Evolutionary conservation across 1,140 invertebrate species (phyloP).

Genomic region (Proctacanthus coquilletti): DNA sequence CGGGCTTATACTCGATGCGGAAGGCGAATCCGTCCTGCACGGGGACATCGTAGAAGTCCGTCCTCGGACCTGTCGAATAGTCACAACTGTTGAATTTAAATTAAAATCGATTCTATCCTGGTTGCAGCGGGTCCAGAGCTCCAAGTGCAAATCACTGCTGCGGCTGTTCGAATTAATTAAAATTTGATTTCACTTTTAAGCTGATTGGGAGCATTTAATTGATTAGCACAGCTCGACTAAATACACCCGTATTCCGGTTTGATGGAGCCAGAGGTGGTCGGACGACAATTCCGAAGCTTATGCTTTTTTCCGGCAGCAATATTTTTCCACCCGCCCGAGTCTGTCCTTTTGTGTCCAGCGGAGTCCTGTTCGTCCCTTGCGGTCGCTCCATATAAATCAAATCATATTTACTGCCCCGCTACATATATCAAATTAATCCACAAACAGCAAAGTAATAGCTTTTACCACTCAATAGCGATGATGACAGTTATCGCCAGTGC

Average conservation of each 20-base stretch:
- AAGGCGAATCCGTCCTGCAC: neutral
- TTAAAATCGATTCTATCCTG: neutral
- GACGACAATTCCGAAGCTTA: too few species aligned
- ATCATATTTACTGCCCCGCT: neutral
- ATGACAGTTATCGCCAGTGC: neutral
- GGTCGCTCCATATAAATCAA: neutral
- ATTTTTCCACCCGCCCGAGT: too few species aligned
- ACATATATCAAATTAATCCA: conserved; percentile 1
- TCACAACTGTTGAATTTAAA: neutral
- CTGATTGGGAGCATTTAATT: conserved; percentile 1
- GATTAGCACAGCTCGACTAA: too few species aligned
- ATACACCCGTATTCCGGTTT: too few species aligned
- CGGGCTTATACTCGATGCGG: neutral
- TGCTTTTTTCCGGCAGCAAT: too few species aligned
- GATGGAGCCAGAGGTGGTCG: too few species aligned
- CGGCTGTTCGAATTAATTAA: neutral
- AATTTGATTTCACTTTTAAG: conserved; percentile 1
- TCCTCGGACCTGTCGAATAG: neutral
- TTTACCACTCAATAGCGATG: conserved; percentile 1
- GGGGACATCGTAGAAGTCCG: neutral
- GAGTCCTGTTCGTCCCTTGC: neutral
- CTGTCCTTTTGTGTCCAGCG: neutral
- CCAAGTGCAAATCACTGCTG: neutral
- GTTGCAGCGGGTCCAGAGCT: too few species aligned
- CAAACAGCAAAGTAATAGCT: conserved; percentile 1